A percentile compares a stretch with the other conserved stretches of the same genome.
phyloP scores from a whole-genome alignment of 30 jellyfish, hydroid and myxozoan species.

The Clytia hemisphaerica region DNA sequence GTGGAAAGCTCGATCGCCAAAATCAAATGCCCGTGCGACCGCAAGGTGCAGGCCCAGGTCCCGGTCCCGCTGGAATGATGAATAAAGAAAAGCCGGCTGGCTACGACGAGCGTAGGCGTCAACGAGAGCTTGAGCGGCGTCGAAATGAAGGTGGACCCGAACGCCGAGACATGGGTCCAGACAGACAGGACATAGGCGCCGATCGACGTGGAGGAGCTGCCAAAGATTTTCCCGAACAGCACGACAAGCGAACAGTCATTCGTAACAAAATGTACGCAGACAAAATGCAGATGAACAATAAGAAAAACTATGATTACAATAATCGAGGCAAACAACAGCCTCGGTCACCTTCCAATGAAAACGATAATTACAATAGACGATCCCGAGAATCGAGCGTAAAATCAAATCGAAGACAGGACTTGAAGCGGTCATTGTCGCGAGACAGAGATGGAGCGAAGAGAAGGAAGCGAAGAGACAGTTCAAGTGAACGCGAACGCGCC shows the following conservation, averaged over 20 bases:
- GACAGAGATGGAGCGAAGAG: slow-evolving; percentile 11
- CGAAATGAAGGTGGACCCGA: too few relatives aligned
- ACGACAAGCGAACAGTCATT: not conserved
- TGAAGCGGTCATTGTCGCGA: slow-evolving; percentile 17
- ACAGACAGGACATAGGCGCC: not conserved
- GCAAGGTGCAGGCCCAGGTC: not conserved
- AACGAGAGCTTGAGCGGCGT: slow-evolving; percentile 18
- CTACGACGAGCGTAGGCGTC: slow-evolving; percentile 23
- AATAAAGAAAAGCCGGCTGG: slow-evolving; percentile 20
- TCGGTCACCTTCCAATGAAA: slow-evolving; percentile 15
- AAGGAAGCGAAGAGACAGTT: slow-evolving; percentile 18
- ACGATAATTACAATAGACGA: not conserved
- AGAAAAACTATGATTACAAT: not conserved
- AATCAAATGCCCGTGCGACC: not conserved
- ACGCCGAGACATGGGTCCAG: too few relatives aligned
- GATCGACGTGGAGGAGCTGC: slow-evolving; percentile 4
- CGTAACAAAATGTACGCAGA: too few relatives aligned
- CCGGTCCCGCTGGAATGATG: not conserved
- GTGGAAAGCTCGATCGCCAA: too few relatives aligned
- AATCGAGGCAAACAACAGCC: not conserved
- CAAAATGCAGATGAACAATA: not conserved
- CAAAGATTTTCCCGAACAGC: not conserved
- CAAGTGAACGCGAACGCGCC: not conserved
- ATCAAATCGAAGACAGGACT: not conserved
- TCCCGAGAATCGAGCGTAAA: slow-evolving; percentile 22